Evolutionary conservation across 2,888 invertebrate species (phyloP).

Genomic region (Eustalomyia histrio): DNA sequence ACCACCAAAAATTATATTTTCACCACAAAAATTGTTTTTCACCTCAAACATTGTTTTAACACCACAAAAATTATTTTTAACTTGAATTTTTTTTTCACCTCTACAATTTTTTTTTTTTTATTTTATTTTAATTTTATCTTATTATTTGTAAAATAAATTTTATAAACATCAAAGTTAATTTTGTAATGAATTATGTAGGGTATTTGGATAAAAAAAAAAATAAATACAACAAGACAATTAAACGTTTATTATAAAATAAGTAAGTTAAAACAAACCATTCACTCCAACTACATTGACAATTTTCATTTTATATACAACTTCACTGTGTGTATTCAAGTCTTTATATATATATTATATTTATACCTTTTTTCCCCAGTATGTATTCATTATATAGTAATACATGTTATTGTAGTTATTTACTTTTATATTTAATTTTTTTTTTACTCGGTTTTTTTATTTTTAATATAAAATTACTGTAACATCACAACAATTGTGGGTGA

Average conservation of each 20-base stretch:
- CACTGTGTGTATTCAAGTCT: neutral
- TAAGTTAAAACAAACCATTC: neutral
- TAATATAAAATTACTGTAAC: slow-evolving; percentile 39
- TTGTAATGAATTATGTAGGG: neutral
- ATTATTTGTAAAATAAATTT: too few relatives aligned
- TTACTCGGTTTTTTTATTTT: neutral
- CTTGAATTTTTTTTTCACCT: too few relatives aligned
- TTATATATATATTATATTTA: neutral
- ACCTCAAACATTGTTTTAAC: too few relatives aligned
- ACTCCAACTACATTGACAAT: neutral
- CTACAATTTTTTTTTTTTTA: too few relatives aligned
- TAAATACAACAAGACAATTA: slow-evolving; percentile 2
- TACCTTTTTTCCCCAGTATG: neutral
- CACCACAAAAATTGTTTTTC: too few relatives aligned
- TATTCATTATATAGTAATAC: neutral
- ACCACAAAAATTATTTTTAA: too few relatives aligned
- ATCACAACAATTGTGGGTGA: slow-evolving; percentile 53
- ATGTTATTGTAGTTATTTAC: slow-evolving; percentile 3
- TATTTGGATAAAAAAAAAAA: neutral
- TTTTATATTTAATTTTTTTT: slow-evolving; percentile 9
- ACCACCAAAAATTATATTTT: too few relatives aligned
- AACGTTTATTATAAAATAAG: slow-evolving; percentile 5
- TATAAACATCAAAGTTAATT: too few relatives aligned
- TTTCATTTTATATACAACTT: neutral
- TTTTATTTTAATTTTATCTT: too few relatives aligned